Conservation (phyloP, 2,888 invertebrate species). For the Ferrisia virgata region DNA sequence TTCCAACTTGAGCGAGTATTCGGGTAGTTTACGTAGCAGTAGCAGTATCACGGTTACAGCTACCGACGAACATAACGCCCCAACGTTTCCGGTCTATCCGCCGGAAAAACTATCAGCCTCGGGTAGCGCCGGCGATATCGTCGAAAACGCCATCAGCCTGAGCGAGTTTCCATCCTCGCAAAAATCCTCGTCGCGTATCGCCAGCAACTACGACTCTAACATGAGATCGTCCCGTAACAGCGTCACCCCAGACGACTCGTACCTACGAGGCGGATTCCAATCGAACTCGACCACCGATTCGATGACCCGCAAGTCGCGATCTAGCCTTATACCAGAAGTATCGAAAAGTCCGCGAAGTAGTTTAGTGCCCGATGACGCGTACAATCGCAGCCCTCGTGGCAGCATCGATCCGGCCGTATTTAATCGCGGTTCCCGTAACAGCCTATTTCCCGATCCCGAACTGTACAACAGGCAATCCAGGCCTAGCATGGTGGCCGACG, state of each 20-base stretch:
- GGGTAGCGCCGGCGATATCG: constrained; percentile 51
- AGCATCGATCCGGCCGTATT: constrained; percentile 54
- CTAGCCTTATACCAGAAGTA: constrained; percentile 62
- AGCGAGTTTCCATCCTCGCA: constrained; percentile 60
- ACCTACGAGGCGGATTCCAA: constrained; percentile 1
- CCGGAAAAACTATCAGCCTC: constrained; percentile 55
- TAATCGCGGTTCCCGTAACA: constrained; percentile 53
- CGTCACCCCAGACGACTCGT: background rate
- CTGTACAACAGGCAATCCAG: constrained; percentile 56
- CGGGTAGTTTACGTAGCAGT: constrained; percentile 49
- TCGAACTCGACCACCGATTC: background rate
- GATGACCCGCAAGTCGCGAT: constrained; percentile 52
- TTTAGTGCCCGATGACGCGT: constrained; percentile 58
- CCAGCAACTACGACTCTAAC: constrained; percentile 49
- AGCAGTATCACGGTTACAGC: constrained; percentile 51
- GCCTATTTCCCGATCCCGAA: constrained; percentile 53
- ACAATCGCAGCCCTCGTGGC: constrained; percentile 54
- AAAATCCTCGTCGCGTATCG: too few relatives aligned
- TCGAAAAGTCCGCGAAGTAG: constrained; percentile 60
- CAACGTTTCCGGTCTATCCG: constrained; percentile 56
- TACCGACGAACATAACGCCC: constrained; percentile 49
- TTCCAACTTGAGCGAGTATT: constrained; percentile 51
- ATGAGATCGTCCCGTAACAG: constrained; percentile 5
- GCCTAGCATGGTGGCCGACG: constrained; percentile 57
- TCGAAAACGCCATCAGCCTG: constrained; percentile 53